These are phyloP conservation scores for Plecotus auritus DNA, from an alignment of 2,113 vertebrate genomes.

Conservation along the genomic window DNA sequence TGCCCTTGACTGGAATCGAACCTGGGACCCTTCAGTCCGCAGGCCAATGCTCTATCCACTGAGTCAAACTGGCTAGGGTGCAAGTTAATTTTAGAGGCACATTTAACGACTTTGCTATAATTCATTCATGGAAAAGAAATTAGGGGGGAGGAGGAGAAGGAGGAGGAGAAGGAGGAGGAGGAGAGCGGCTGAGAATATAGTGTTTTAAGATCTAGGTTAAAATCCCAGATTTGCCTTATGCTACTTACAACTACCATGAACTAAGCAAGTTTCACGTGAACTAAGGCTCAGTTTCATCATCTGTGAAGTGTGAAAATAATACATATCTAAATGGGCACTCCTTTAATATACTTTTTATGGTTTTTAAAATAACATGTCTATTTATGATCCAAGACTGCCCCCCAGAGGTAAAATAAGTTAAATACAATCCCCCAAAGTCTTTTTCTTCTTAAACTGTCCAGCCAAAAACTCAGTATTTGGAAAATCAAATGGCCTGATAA, in stretches of 20 bases:
- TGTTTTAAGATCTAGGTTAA: neutral
- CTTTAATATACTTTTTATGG: neutral
- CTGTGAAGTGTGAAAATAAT: neutral
- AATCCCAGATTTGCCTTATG: neutral
- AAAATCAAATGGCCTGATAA: neutral
- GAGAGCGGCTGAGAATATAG: neutral
- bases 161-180: too few species aligned
- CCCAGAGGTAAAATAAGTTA: slow-evolving; percentile 24
- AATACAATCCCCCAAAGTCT: neutral
- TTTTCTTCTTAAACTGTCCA: neutral
- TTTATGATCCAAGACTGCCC: slow-evolving; percentile 45
- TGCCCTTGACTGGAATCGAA: too few species aligned
- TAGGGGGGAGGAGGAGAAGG: neutral
- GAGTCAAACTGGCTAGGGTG: too few species aligned
- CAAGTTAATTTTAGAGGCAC: neutral
- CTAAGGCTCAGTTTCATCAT: neutral
- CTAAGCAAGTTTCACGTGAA: neutral
- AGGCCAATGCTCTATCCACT: too few species aligned
- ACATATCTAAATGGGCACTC: neutral
- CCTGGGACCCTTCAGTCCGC: too few species aligned
- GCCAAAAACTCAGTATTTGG: neutral
- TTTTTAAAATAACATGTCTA: neutral
- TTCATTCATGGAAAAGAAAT: neutral
- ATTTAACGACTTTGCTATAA: neutral
- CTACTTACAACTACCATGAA: neutral